Conservation (phyloP, 2,113 vertebrate species). For the Salvator merianae region DNA sequence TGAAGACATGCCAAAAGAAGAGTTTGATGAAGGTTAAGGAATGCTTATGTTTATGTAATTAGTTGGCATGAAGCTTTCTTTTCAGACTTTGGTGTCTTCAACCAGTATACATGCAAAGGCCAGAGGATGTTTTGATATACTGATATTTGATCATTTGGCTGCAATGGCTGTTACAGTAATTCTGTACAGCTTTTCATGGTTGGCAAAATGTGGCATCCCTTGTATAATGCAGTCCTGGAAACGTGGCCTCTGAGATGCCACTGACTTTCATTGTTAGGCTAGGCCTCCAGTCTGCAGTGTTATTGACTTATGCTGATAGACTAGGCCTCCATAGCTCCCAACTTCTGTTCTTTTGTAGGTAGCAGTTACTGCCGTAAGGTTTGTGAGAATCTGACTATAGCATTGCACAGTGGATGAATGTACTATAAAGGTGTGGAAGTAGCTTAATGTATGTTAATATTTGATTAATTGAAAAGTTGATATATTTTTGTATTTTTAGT, state of each 20-base stretch:
- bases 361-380: no score
- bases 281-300: no score
- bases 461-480: conserved; percentile 7
- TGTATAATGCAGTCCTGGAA: no score
- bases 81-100: conserved; percentile 34
- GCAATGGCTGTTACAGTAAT: conserved; percentile 33
- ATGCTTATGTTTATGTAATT: not conserved
- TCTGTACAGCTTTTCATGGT: not conserved
- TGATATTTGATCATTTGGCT: conserved; percentile 38
- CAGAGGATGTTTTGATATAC: conserved; percentile 6
- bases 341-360: no score
- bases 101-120: conserved; percentile 18
- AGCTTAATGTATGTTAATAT: conserved; percentile 20
- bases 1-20: not conserved
- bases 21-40: not conserved
- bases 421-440: not conserved
- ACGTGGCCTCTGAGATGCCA: no score
- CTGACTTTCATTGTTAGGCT: no score
- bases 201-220: no score
- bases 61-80: conserved; percentile 22
- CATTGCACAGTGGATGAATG: conserved; percentile 46
- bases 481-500: not conserved
- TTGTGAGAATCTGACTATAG: no score
- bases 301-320: no score
- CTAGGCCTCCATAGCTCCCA: no score